Evolutionary conservation across 2,113 vertebrate genomes (phyloP), one percentile per base, ranked within the genome.

Genomic region (Pungitius pungitius): DNA sequence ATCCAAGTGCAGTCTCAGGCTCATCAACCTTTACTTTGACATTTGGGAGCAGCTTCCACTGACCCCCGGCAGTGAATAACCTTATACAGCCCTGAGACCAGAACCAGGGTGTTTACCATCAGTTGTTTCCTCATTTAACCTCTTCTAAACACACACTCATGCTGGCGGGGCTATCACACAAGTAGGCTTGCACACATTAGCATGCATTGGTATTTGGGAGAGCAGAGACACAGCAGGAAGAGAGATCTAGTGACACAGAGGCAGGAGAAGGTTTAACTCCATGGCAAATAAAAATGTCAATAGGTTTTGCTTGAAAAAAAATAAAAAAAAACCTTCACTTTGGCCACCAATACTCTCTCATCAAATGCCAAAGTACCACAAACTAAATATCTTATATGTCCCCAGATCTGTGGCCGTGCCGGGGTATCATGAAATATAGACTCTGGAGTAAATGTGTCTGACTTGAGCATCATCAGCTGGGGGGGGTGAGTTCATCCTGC

Each of bases 21-120:
- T 84, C 57, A 74, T 67, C 26, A 71, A 30, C 57, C 73, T 77
- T 71, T 40, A 18, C 55, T 18, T 26, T 84, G 22, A 49, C 45
- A 49, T 49, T 49, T 49, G 3, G 22, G 69, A 26, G 49, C 18
- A 18, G 24, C 55, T 18, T 27, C 8, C 30, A 14, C 45, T 57
- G 27, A 61, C 8, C 49, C 9, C 66, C 30, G 20, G 24, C 37
- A 42, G 61, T 42, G 8, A 49, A 3, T 24, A 40, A 49, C 8
- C 69, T 33, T 26, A 45, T 6, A 39, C 3, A 59, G 22, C 20
- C 37, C 17, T 3, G 0, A 49, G 10, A 12, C 13, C 10, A 58
- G 43, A 39, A 39, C 14, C 4, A 59, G 7, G 13, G 8, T 47
- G 66, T 56, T 80, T 45, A 64, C 18, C 9, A 54, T 42, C 2